Percentiles rank a stretch among this genome's conserved stretches.
Evolutionary conservation across 2,797 vertebrate species (phyloP).

Genomic region (Craterocephalus amniculus): DNA sequence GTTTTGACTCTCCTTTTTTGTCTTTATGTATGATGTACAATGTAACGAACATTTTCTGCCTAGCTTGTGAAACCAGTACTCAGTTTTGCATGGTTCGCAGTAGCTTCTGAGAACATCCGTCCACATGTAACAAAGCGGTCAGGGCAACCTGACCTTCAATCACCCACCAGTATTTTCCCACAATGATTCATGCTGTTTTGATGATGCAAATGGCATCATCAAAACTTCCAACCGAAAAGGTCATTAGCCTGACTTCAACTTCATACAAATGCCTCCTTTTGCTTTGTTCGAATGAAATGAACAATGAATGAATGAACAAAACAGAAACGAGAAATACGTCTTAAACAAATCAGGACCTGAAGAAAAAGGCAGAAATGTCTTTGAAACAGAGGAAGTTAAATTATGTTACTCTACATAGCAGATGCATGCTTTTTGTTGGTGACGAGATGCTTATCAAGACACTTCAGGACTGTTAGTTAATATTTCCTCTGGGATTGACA

Average conservation of each 20-base stretch:
- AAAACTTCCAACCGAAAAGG: neutral
- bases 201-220: neutral
- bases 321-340: neutral
- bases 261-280: neutral
- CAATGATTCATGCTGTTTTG: neutral
- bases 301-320: too few species aligned
- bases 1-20: neutral
- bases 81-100: neutral
- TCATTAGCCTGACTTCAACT: neutral
- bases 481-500: neutral
- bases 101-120: slow-evolving; percentile 1
- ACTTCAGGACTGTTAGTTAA: too few species aligned
- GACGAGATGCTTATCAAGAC: neutral
- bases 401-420: neutral
- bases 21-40: neutral
- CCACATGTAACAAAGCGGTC: neutral
- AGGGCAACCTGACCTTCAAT: neutral
- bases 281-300: neutral
- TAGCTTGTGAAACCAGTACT: neutral
- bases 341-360: neutral
- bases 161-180: slow-evolving; percentile 6
- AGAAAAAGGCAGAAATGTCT: neutral
- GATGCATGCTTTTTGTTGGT: neutral
- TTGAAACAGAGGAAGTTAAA: neutral
- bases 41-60: neutral